Base-by-base conservation (phyloP, 2,113 vertebrate genomes). In the Oceanites oceanicus region DNA sequence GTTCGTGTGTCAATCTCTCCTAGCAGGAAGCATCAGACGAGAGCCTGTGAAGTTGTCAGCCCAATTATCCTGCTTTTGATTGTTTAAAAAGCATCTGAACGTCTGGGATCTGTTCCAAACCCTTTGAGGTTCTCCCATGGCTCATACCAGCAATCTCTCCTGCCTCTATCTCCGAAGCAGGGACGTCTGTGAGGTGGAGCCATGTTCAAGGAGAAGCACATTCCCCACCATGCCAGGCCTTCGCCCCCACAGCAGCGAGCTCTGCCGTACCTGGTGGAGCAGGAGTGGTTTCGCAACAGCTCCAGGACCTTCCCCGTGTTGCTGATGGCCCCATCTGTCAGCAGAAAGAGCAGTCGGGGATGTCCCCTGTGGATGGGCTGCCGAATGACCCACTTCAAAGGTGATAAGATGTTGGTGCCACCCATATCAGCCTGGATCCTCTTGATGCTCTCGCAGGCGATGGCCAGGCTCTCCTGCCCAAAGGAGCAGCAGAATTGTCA, bases 241-340 rank as follows among this genome's bases (percentile, higher is more conserved):
- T n/a, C 3, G 25, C 36, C 83, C 40, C 50, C 3, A 2, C 26
- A 4, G 36, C 6, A 15, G 5, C 5, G 3, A 3, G 34, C 13
- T 32, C 15, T 0, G 21, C 34, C 3, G 26, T 90, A 99, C 99
- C 99, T 99, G 97, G 98, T 98, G 92, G 98, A 98, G 71, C 98
- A 98, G 3, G 99, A 98, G 0, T 99, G 98, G 86, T 97, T 99
- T 65, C 99, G 97, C 62, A 99, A 94, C 86, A 99, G 98, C 86
- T 99, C 99, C 18, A 99, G 98, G n/a, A 99, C 99, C 94, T 97
- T 98, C 67, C 99, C 99, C 0, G 99, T 98, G 98, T 99, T 98
- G 97, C 84, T 97, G 94, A 98, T 84, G 2, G 99, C 97, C 1
- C 99, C 98, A 0, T 98, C 97, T 0, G 98, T 99, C 93, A 99